phyloP scores from a whole-genome alignment of 2,113 vertebrate genomes.

The Dicrurus megarhynchus region DNA sequence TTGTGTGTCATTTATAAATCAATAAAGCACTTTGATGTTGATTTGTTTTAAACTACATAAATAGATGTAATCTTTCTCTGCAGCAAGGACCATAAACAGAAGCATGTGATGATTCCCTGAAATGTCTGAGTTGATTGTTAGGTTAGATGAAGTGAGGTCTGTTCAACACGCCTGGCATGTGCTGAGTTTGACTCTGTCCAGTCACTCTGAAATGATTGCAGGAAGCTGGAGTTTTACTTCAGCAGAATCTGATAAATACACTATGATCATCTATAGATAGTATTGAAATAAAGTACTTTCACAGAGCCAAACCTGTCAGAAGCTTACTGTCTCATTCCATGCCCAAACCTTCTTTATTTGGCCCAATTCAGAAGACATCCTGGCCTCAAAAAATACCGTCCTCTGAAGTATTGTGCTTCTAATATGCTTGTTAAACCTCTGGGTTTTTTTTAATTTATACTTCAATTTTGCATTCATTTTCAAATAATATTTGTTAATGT shows the following conservation, averaged over 20 bases:
- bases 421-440: not conserved
- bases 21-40: not conserved
- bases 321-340: not conserved
- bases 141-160: not conserved
- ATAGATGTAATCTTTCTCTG: not conserved
- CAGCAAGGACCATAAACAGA: not conserved
- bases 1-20: not conserved
- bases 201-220: not conserved
- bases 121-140: not conserved
- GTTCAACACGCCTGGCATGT: accelerated
- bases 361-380: not conserved
- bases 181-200: not conserved
- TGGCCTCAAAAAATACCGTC: not conserved
- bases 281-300: not conserved
- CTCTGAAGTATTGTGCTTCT: not conserved
- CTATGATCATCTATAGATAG: not conserved
- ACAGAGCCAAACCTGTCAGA: not conserved
- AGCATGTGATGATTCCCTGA: not conserved
- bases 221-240: not conserved
- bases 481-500: not conserved
- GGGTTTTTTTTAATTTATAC: not conserved
- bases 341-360: not conserved
- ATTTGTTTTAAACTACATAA: not conserved
- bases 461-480: not conserved
- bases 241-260: not conserved